Percentiles rank a stretch among this genome's conserved stretches.
Evolutionary conservation across 37 sponge, comb jelly and placozoan species (phyloP).

Genomic region (Mnemiopsis leidyi): DNA sequence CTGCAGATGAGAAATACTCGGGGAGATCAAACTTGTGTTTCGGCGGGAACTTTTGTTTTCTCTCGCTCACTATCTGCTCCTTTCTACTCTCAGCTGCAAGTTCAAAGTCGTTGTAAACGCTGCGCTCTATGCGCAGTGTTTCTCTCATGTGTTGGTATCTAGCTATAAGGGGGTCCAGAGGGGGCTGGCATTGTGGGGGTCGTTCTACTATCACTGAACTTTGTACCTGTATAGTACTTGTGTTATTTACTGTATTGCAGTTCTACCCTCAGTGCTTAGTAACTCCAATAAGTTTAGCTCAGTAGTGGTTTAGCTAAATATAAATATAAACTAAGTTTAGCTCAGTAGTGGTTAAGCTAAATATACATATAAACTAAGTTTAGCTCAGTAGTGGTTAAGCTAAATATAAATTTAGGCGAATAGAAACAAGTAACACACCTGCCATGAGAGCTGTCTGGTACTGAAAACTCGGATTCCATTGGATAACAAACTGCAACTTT

Average conservation of each 20-base stretch:
- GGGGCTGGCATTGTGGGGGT: background rate
- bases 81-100: conserved; percentile 7
- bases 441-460: background rate
- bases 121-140: background rate
- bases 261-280: too few relatives aligned
- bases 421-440: too few relatives aligned
- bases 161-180: background rate
- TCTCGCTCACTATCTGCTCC: background rate
- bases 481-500: background rate
- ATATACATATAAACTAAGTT: too few relatives aligned
- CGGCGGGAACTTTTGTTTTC: conserved; percentile 21
- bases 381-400: too few relatives aligned
- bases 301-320: too few relatives aligned
- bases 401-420: too few relatives aligned
- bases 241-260: too few relatives aligned
- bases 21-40: conserved; percentile 21
- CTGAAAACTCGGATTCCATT: background rate
- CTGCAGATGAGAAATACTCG: background rate
- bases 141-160: background rate
- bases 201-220: conserved; percentile 53
- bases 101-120: conserved; percentile 52
- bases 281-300: too few relatives aligned
- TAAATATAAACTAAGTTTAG: too few relatives aligned
- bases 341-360: too few relatives aligned
- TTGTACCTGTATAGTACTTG: too few relatives aligned